Percentiles rank a stretch among this genome's conserved stretches.
Conservation (phyloP, 2,888 invertebrate species). For the Ceriagrion tenellum region DNA sequence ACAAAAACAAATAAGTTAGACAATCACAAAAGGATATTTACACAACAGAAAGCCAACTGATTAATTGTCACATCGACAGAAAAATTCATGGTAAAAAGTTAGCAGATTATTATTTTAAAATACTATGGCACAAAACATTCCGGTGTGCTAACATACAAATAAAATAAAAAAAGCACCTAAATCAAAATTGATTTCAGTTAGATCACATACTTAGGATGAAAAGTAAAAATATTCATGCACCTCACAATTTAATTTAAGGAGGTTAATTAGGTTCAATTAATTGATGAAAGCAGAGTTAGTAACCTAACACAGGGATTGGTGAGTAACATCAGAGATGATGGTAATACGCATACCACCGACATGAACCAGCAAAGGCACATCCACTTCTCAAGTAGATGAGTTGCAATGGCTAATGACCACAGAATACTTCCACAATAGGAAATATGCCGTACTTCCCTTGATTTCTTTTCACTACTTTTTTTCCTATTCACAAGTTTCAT, state of each 20-base stretch:
- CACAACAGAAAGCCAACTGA: not conserved
- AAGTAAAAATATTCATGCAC: no score
- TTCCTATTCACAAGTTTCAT: not conserved
- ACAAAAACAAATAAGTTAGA: slow-evolving; percentile 1
- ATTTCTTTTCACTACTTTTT: not conserved
- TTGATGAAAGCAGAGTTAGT: not conserved
- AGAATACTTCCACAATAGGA: not conserved
- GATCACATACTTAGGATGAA: no score
- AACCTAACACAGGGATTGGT: no score
- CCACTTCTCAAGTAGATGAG: not conserved
- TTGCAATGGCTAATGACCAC: not conserved
- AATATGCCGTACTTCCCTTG: not conserved
- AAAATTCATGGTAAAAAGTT: not conserved
- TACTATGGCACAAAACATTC: not conserved
- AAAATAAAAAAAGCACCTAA: not conserved
- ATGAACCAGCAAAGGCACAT: not conserved
- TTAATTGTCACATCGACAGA: not conserved
- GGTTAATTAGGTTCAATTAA: not conserved
- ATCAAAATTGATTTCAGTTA: not conserved
- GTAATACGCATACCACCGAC: not conserved
- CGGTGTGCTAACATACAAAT: not conserved
- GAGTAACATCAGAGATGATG: not conserved
- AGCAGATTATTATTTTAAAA: not conserved
- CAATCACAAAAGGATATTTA: not conserved
- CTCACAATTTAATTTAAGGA: not conserved